Evolutionary conservation across 2,888 invertebrate species (phyloP).

Genomic region (Nineta flava): DNA sequence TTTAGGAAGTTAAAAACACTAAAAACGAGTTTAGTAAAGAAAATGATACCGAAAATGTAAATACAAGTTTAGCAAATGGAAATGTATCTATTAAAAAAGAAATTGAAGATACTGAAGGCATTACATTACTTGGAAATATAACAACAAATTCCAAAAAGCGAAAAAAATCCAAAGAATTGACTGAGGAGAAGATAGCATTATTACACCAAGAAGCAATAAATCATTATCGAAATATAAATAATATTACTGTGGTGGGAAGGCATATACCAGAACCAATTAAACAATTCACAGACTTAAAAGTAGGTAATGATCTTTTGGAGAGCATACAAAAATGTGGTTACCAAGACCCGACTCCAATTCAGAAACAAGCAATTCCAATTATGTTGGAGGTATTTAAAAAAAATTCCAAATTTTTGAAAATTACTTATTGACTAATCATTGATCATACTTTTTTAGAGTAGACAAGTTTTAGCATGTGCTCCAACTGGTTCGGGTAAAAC

Average conservation of each 20-base stretch:
- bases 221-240: slow-evolving; percentile 54
- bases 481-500: slow-evolving; percentile 98
- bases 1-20: too few species aligned
- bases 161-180: slow-evolving; percentile 24
- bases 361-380: slow-evolving; percentile 83
- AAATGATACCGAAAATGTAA: slow-evolving; percentile 1
- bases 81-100: too few species aligned
- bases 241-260: slow-evolving; percentile 63
- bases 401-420: neutral
- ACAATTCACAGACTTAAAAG: slow-evolving; percentile 48
- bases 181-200: slow-evolving; percentile 29
- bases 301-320: slow-evolving; percentile 42
- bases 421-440: neutral
- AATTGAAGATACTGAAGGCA: slow-evolving; percentile 5
- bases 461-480: slow-evolving; percentile 83
- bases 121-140: slow-evolving; percentile 10
- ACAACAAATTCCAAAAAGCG: slow-evolving; percentile 9
- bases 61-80: neutral
- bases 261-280: slow-evolving; percentile 63
- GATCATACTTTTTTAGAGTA: slow-evolving; percentile 31
- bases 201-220: slow-evolving; percentile 42
- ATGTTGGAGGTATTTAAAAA: slow-evolving; percentile 1
- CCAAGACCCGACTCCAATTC: slow-evolving; percentile 68
- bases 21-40: too few species aligned
- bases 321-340: slow-evolving; percentile 59